Conservation (phyloP, 2,113 vertebrate species). For the Plecotus auritus region DNA sequence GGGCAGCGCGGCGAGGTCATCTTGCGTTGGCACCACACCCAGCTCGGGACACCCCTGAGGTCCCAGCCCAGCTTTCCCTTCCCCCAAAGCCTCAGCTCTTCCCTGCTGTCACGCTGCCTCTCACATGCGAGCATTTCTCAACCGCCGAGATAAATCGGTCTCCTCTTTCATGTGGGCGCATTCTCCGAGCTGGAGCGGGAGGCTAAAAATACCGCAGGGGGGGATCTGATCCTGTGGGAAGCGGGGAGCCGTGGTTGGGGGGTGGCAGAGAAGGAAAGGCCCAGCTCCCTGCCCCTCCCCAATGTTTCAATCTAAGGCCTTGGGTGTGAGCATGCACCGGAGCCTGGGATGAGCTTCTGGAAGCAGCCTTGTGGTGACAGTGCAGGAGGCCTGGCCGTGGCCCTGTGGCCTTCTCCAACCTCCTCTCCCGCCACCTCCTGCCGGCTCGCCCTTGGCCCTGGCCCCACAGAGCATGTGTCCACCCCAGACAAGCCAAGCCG, state of each 20-base stretch:
- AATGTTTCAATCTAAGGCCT: background rate
- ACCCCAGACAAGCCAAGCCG: background rate
- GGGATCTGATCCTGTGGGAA: background rate
- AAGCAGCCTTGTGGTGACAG: background rate
- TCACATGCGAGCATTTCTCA: background rate
- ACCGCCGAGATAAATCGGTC: background rate
- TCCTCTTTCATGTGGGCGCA: background rate
- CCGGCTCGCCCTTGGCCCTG: background rate
- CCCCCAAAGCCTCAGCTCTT: background rate
- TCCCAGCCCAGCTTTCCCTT: background rate
- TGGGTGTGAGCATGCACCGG: background rate
- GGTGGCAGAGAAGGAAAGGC: background rate
- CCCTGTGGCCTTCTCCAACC: rapidly evolving
- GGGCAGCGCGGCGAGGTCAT: rapidly evolving
- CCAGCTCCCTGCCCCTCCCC: background rate
- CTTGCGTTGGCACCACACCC: background rate
- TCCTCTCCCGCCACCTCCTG: background rate
- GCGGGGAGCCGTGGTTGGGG: background rate
- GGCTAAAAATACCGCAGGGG: background rate
- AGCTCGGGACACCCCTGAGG: background rate
- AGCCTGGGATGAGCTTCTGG: background rate
- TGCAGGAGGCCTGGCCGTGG: background rate
- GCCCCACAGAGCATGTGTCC: rapidly evolving
- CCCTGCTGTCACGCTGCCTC: background rate
- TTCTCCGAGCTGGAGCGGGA: background rate